Evolutionary conservation across 2,113 vertebrate genomes (phyloP).

Genomic region (Takifugu flavidus): DNA sequence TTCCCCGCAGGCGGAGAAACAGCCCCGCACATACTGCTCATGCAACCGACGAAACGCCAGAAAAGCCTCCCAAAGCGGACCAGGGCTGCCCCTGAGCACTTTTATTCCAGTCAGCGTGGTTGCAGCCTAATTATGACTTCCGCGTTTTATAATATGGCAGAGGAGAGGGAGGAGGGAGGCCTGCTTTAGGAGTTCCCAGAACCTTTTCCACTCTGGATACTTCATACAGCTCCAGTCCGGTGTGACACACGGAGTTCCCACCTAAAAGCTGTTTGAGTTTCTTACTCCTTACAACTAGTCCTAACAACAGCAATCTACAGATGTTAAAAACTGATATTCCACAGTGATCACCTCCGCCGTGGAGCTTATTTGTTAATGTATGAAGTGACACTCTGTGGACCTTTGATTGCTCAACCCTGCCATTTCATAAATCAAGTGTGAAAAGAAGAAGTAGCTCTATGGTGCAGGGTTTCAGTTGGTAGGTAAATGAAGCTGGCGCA

Average conservation of each 20-base stretch:
- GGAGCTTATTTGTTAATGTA: neutral
- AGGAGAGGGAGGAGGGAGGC: neutral
- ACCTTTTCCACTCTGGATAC: neutral
- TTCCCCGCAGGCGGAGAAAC: neutral
- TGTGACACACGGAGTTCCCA: neutral
- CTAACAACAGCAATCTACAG: too few relatives aligned
- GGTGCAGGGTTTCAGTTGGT: too few relatives aligned
- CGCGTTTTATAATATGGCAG: slow-evolving; percentile 52
- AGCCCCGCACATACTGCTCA: neutral
- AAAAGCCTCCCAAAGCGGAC: neutral
- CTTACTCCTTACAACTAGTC: too few relatives aligned
- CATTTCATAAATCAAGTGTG: too few relatives aligned
- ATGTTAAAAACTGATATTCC: too few relatives aligned
- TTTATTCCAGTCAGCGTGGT: slow-evolving; percentile 45
- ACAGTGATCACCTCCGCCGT: neutral
- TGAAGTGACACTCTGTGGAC: too few relatives aligned
- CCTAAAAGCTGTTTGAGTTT: neutral
- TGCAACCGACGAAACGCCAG: neutral
- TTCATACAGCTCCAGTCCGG: too few relatives aligned
- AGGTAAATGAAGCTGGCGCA: too few relatives aligned
- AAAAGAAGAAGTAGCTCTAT: neutral
- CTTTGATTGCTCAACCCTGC: too few relatives aligned
- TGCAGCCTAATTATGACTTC: slow-evolving; percentile 52
- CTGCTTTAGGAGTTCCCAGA: neutral
- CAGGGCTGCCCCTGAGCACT: neutral